Base-by-base conservation (phyloP, 2,797 vertebrate genomes). In the Lepus oiostolus region DNA sequence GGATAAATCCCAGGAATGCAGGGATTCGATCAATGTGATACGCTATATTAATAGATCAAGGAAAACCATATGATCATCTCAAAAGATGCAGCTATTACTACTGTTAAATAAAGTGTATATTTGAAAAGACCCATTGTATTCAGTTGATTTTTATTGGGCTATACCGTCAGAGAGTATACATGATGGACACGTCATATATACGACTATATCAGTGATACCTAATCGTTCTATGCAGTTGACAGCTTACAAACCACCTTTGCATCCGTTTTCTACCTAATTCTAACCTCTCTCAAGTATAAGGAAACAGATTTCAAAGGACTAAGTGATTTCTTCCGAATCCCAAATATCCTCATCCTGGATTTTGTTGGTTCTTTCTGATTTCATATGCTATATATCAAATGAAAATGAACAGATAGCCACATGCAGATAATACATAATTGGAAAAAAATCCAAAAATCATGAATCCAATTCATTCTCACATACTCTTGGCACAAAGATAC, bases 141-240 rank as follows among this genome's bases (percentile, higher is more conserved):
- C 62, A 26, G 28, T 24, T 85, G 28, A 87, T 63, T 93, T 96
- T 96, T 95, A 94, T 75, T 90, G 21, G 81, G 38, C 42, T 87
- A 85, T 8, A 54, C 32, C 58, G 67, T 30, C 50, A 85, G 32
- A 92, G 79, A 60, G 54, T 22, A 90, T 17, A 91, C 28, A 70
- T 50, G 68, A 90, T 54, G 14, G 50, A 63, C 22, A 95, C 6
- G 28, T 72, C 85, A 60, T 24, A 67, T 70, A 88, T 89, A 84
- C 35, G 65, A 88, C 38, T 80, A 38, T 42, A 54, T 14, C 42
- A 83, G 72, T 5, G 63, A 72, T 58, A 88, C 10, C 24, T 83
- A 95, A 58, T 30, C 50, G 42, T 86, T 79, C 74, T 11, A 50
- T 6, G 84, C 52, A 90, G 63, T 32, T 87, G 30, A 87, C 16